Conservation (phyloP, 2,888 invertebrate genomes). For the Cremastobaeus sp. region DNA sequence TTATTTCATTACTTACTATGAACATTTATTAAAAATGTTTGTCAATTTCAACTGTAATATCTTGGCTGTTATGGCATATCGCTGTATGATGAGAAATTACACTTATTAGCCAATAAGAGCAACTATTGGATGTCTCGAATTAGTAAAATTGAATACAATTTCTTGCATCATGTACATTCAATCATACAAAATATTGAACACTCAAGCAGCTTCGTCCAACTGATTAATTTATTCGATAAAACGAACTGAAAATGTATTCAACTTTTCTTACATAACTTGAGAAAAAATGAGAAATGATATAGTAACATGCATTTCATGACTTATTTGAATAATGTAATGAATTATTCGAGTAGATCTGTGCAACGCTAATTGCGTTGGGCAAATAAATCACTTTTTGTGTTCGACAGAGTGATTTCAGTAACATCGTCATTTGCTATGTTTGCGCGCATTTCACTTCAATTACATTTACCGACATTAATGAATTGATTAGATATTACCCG, state of each 20-base stretch:
- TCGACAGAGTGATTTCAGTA: conserved; percentile 44
- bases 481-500: conserved; percentile 44
- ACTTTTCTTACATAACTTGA: neutral
- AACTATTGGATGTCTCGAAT: conserved; percentile 16
- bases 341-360: conserved; percentile 19
- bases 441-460: conserved; percentile 44
- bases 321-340: conserved; percentile 16
- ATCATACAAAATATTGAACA: conserved; percentile 3
- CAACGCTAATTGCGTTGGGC: conserved; percentile 37
- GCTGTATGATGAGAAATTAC: conserved; percentile 21
- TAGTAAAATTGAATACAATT: conserved; percentile 24
- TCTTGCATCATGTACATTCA: neutral
- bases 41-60: neutral
- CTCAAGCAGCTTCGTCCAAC: neutral
- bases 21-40: neutral
- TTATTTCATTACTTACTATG: neutral
- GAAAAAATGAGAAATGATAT: neutral
- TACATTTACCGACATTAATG: conserved; percentile 48
- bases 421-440: conserved; percentile 46
- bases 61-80: neutral
- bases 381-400: conserved; percentile 35
- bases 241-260: neutral
- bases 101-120: conserved; percentile 20
- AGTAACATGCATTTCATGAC: neutral
- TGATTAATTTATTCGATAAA: too few relatives aligned